These are phyloP conservation scores for Pseudorhombus dupliciocellatus DNA, from an alignment of 2,113 vertebrate species.

Conservation along the genomic window DNA sequence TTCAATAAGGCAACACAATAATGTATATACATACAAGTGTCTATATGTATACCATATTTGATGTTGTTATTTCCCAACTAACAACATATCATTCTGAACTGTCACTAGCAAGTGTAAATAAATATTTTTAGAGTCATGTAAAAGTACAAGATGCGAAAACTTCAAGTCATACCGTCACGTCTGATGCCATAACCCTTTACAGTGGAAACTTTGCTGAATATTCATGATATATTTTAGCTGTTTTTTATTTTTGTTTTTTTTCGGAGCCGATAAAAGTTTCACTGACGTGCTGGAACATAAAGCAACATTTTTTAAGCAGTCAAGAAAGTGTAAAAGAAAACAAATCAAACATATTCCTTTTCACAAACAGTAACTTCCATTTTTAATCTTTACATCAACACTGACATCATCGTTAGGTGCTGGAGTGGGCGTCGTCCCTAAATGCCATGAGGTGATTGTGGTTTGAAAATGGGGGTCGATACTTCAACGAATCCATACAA, in stretches of 20 bases:
- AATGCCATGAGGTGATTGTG: slow-evolving; percentile 25
- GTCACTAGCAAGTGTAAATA: slow-evolving; percentile 70
- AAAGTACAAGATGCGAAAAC: slow-evolving; percentile 64
- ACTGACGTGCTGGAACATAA: slow-evolving; percentile 24
- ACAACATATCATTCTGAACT: slow-evolving; percentile 72
- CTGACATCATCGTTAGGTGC: slow-evolving; percentile 68
- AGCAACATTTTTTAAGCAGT: slow-evolving; percentile 19
- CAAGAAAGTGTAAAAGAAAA: slow-evolving; percentile 30
- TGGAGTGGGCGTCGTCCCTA: slow-evolving; percentile 30
- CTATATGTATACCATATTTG: slow-evolving; percentile 71
- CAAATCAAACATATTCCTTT: slow-evolving; percentile 20
- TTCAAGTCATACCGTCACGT: slow-evolving; percentile 59
- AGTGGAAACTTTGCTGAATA: slow-evolving; percentile 6
- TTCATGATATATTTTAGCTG: slow-evolving; percentile 33
- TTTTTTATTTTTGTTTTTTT: slow-evolving; percentile 17
- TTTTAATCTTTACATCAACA: slow-evolving; percentile 36
- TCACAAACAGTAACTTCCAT: slow-evolving; percentile 31
- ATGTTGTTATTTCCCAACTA: slow-evolving; percentile 62
- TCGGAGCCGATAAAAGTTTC: slow-evolving; percentile 15
- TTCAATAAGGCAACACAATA: slow-evolving; percentile 81
- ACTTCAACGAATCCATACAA: background rate
- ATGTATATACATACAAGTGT: slow-evolving; percentile 79
- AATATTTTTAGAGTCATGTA: slow-evolving; percentile 69
- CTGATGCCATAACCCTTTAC: slow-evolving; percentile 40
- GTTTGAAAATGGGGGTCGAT: slow-evolving; percentile 17